phyloP scores from a whole-genome alignment of 2,888 invertebrate genomes.

The Drosophila paracracens region DNA sequence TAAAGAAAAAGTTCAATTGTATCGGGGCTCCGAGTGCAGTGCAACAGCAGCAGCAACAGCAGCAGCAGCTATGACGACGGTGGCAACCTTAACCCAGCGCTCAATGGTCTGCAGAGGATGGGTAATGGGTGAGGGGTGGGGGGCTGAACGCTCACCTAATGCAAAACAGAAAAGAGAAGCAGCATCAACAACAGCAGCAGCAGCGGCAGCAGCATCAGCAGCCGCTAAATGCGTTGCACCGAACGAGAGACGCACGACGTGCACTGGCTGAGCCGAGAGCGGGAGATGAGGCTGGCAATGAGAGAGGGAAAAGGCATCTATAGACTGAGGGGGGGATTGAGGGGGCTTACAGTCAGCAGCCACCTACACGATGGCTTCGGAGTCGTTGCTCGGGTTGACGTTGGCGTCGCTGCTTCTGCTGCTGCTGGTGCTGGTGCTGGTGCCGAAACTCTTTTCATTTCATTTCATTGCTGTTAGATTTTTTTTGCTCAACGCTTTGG shows the following conservation, averaged over 20 bases:
- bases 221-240: slow-evolving; percentile 53
- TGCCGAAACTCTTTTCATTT: slow-evolving; percentile 67
- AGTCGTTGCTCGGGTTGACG: slow-evolving; percentile 42
- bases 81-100: slow-evolving; percentile 65
- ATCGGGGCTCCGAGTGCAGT: slow-evolving; percentile 68
- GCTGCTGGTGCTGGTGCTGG: slow-evolving; percentile 11
- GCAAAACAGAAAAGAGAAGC: slow-evolving; percentile 55
- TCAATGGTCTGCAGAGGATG: slow-evolving; percentile 29
- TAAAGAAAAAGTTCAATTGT: slow-evolving; percentile 78
- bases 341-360: slow-evolving; percentile 24
- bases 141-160: slow-evolving; percentile 48
- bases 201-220: slow-evolving; percentile 18
- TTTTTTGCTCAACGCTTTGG: slow-evolving; percentile 43
- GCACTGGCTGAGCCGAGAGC: slow-evolving; percentile 46
- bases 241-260: slow-evolving; percentile 39
- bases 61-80: slow-evolving; percentile 29
- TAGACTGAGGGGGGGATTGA: neutral
- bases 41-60: slow-evolving; percentile 22
- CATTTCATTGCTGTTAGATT: slow-evolving; percentile 59
- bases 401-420: slow-evolving; percentile 30
- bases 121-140: neutral
- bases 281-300: slow-evolving; percentile 16
- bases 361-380: slow-evolving; percentile 61
- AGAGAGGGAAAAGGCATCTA: slow-evolving; percentile 10
- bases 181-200: slow-evolving; percentile 25